These are phyloP conservation scores for Globodera rostochiensis DNA, from an alignment of 1,140 invertebrate species.

Conservation along the genomic window DNA sequence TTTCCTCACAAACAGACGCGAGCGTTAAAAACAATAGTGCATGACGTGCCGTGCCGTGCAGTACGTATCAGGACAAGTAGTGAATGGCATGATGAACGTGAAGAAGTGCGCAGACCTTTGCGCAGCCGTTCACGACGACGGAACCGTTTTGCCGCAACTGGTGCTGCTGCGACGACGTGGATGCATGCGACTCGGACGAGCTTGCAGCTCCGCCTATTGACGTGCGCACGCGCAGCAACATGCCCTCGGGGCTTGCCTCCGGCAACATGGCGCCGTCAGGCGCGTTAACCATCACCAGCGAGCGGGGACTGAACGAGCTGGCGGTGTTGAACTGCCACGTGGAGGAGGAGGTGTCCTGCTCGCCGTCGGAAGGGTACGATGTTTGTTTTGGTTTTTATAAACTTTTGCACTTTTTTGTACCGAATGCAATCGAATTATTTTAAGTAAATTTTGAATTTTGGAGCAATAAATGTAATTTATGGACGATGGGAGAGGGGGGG, in stretches of 20 bases:
- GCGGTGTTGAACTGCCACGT: constrained; percentile 61
- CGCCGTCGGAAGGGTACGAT: constrained; percentile 15
- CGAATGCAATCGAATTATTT: no score
- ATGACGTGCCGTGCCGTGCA: background rate
- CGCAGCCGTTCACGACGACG: background rate
- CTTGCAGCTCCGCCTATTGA: background rate
- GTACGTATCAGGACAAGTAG: no score
- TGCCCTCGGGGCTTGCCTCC: constrained; percentile 7
- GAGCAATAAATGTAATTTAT: no score
- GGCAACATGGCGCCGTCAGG: constrained; percentile 24
- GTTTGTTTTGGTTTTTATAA: background rate
- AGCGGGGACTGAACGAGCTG: constrained; percentile 59
- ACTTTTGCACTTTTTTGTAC: no score
- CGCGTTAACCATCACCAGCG: constrained; percentile 59
- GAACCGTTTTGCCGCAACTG: background rate
- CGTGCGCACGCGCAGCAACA: constrained; percentile 49
- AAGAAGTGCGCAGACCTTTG: background rate
- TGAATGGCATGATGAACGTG: background rate
- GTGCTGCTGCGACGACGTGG: constrained; percentile 7
- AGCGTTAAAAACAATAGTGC: no score
- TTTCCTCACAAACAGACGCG: no score
- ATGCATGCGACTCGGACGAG: constrained; percentile 20
- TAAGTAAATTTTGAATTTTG: no score
- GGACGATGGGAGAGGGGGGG: constrained; percentile 13
- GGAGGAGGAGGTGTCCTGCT: constrained; percentile 60